Base-by-base conservation (phyloP, 2,888 invertebrate species). In the Agrotis puta region DNA sequence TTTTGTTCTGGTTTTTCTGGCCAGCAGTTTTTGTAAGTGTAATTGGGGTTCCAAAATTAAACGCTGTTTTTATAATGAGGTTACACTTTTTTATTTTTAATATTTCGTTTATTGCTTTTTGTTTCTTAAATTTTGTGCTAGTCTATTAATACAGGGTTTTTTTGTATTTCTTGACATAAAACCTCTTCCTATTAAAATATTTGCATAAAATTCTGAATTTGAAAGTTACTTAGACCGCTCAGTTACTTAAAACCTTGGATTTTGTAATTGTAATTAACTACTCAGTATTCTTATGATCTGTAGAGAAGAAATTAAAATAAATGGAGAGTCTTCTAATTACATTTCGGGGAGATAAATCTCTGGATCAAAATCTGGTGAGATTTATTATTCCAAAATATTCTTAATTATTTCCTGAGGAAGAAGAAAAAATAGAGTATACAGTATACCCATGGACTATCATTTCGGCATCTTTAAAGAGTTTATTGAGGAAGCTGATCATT, bases 311-410 rank as follows among this genome's bases (percentile, higher is more conserved):
- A 74, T 79, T 67, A 70, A 78, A 77, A 56, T 58, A 64, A 74
- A 66, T 48, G 51, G 56, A 70, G 71, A 70, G 45, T 24, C 62
- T 43, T 73, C 27, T 84, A 82, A 84, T 84, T 79, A 72, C 79
- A 58, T 84, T 76, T 76, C 22, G 48, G 53, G 22, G n/a, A 84
- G 71, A 70, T 74, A 78, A 84, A 81, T 81, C 64, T 78, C 59
- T 43, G 73, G 64, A 69, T 74, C 72, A 50, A 70, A 67, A 72
- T 74, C 71, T 59, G 54, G 47, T n/a, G 61, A 59, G 58, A 81
- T 79, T 75, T 62, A 67, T 77, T 80, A 67, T 77, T 80, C 22
- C 13, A 58, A 73, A 65, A 54, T 70, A 57, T 63, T 57, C 50
- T 77, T 72, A 48, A 73, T 70, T 68, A 66, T 69, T 74, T 77